A percentile compares a stretch with the other conserved stretches of the same genome.
Conservation (phyloP, 2,113 vertebrate genomes). For the Pedetes capensis region DNA sequence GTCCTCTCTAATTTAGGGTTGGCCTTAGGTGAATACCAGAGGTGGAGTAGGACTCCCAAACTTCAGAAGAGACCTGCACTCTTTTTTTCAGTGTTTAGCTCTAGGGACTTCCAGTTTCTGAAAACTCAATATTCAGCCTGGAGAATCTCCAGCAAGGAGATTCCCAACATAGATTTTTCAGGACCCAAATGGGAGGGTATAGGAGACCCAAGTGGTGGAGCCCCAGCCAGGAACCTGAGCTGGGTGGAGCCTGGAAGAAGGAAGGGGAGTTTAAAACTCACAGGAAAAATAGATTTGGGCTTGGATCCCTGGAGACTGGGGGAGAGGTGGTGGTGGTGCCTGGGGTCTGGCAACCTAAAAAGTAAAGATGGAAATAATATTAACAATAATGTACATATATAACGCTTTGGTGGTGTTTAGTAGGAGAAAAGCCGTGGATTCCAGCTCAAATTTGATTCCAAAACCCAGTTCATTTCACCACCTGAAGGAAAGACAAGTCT, state of each 20-base stretch:
- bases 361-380: background rate
- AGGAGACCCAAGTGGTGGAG: background rate
- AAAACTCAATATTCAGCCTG: background rate
- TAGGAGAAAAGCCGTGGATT: background rate
- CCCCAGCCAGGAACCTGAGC: background rate
- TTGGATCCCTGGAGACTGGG: background rate
- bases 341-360: background rate
- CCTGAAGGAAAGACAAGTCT: background rate
- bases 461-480: background rate
- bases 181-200: background rate
- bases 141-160: background rate
- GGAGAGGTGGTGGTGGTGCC: background rate
- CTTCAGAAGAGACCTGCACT: background rate
- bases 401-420: background rate
- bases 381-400: background rate
- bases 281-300: background rate
- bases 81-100: background rate
- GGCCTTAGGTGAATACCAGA: background rate
- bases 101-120: background rate
- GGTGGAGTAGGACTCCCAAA: background rate
- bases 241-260: background rate
- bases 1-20: background rate
- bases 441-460: background rate
- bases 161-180: background rate
- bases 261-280: background rate